A percentile compares a stretch with the other conserved stretches of the same genome.
These are phyloP conservation scores for Pseudomyrmex concolor DNA, from an alignment of 1,140 invertebrate species.

Conservation along the genomic window DNA sequence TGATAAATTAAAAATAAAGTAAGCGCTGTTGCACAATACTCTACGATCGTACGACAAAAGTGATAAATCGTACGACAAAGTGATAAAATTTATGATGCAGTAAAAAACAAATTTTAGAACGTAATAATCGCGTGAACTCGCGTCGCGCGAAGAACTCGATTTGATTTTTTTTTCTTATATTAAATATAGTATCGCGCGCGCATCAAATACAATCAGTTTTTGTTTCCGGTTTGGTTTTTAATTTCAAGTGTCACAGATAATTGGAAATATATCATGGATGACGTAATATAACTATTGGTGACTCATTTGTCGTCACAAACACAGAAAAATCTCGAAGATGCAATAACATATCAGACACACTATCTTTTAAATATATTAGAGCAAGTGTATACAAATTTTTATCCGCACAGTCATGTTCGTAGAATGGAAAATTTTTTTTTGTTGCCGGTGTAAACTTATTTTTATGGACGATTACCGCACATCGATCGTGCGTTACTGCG, in stretches of 20 bases:
- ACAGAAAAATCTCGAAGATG: constrained; percentile 29
- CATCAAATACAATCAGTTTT: background rate
- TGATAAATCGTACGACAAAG: background rate
- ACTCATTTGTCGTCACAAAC: constrained; percentile 8
- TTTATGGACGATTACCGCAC: background rate
- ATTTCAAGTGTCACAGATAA: background rate
- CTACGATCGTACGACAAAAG: too few species aligned
- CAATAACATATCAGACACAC: background rate
- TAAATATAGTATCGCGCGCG: background rate
- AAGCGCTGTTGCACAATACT: background rate
- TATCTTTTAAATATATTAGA: background rate
- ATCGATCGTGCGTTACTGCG: background rate
- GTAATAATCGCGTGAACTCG: background rate
- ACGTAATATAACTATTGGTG: background rate
- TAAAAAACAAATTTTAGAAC: background rate
- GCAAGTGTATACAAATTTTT: too few species aligned
- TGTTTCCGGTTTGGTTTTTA: constrained; percentile 20
- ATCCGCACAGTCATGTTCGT: too few species aligned
- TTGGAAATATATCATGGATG: background rate
- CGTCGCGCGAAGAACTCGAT: background rate
- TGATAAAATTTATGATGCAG: constrained; percentile 33
- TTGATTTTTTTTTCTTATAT: background rate
- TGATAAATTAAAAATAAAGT: too few species aligned
- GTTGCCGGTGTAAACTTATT: constrained; percentile 10
- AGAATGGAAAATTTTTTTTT: background rate